Conservation (phyloP, 2,888 invertebrate species). For the Odontocerum albicorne region DNA sequence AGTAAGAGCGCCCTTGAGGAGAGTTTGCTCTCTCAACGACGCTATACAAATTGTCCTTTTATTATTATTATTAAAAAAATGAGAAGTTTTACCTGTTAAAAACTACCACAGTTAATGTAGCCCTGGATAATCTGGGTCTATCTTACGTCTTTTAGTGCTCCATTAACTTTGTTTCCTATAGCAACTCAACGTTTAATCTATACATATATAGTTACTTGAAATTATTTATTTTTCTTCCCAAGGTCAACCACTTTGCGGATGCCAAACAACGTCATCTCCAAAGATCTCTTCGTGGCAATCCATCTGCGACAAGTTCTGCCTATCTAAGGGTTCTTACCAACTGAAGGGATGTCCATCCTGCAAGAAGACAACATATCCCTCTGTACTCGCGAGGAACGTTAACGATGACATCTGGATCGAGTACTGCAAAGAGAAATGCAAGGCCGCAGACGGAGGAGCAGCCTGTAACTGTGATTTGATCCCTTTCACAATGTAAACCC, state of each 20-base stretch:
- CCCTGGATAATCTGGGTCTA: too few species aligned
- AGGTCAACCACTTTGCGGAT: slow-evolving; percentile 59
- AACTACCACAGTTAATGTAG: too few species aligned
- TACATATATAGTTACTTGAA: background rate
- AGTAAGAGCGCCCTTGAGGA: too few species aligned
- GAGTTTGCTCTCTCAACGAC: too few species aligned
- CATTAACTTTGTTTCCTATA: too few species aligned
- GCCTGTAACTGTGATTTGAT: slow-evolving; percentile 75
- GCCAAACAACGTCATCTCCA: slow-evolving; percentile 19
- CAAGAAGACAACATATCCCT: slow-evolving; percentile 13
- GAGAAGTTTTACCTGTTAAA: background rate
- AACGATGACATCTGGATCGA: slow-evolving; percentile 58
- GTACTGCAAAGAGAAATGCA: slow-evolving; percentile 67
- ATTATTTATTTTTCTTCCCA: slow-evolving; percentile 6
- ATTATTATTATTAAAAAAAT: too few species aligned
- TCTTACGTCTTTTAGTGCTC: too few species aligned
- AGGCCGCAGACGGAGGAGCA: slow-evolving; percentile 71
- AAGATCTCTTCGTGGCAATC: slow-evolving; percentile 47
- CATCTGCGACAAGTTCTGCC: slow-evolving; percentile 58
- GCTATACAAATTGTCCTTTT: too few species aligned
- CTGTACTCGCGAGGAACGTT: background rate
- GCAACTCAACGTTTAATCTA: background rate
- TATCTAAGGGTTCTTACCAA: slow-evolving; percentile 45
- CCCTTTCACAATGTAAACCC: too few species aligned
- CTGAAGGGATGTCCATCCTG: slow-evolving; percentile 54